Base-by-base conservation (phyloP, 2,888 invertebrate species). In the Peribatodes rhomboidaria region DNA sequence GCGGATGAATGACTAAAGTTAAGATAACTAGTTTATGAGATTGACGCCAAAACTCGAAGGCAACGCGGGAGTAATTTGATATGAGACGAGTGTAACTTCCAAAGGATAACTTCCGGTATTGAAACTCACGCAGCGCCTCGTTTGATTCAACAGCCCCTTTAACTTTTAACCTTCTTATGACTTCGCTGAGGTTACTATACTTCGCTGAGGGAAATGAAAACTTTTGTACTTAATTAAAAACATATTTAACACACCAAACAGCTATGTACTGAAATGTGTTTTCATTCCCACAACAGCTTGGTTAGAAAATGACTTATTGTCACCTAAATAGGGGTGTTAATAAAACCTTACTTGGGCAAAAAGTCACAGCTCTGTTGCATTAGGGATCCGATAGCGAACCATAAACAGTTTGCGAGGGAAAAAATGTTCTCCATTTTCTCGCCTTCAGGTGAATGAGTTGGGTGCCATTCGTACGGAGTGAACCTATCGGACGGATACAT, bases 341-440 rank as follows among this genome's bases (percentile, higher is more conserved):
- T 54, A 79, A 70, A 80, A 70, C 93, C 96, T 96, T 96, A 98
- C 98, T 97, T 98, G 90, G 98, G 98, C 79, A 98, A 94, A 93
- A 98, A 97, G 93, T 98, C 98, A 94, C 98, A 98, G 87, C 98
- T 98, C 94, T 98, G 98, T 88, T 98, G 98, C 97, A 98, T 98
- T 79, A 98, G 95, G 49, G 98, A 98, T 80, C 98, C 98, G 78
- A 98, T 98, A 76, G 98, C 98, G 93, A 99, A 99, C 99, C 99
- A 99, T 94, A 99, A 96, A 93, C 98, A 98, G 94, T 98, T 99
- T 93, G 97, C 94, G 86, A 97, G 93, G 65, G 97, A 98, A 94
- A 98, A 98, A 89, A 98, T 97, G 87, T 98, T 98, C 92, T 98
- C 98, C 86, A 98, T 95, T 94, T 96, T 96, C 82, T 95, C 95